Evolutionary conservation across 1,140 invertebrate species (phyloP).

Genomic region (Eubasilissa regina): DNA sequence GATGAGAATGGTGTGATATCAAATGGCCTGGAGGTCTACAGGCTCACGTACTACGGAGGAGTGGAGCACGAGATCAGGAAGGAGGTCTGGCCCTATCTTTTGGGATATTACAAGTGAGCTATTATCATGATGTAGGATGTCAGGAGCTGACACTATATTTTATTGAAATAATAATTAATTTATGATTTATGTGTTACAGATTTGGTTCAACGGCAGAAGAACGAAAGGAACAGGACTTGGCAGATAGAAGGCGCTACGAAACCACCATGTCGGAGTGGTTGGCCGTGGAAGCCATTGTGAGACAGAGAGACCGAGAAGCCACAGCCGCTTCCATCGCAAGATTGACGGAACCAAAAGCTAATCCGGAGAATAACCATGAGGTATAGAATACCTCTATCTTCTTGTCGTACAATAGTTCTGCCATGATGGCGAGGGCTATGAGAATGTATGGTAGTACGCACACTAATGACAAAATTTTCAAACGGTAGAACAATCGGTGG

Average conservation of each 20-base stretch:
- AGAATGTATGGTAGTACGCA: too few relatives aligned
- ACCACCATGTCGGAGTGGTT: constrained; percentile 95
- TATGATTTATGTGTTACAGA: constrained; percentile 59
- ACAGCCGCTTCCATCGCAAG: constrained; percentile 78
- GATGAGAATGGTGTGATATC: constrained; percentile 74
- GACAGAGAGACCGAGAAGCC: constrained; percentile 85
- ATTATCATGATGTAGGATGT: background rate
- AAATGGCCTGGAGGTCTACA: constrained; percentile 83
- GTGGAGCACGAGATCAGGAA: constrained; percentile 84
- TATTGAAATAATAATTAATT: too few relatives aligned
- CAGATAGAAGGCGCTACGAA: constrained; percentile 84
- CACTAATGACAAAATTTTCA: too few relatives aligned
- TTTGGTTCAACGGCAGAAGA: constrained; percentile 84
- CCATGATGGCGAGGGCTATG: too few relatives aligned
- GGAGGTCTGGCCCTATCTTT: constrained; percentile 92
- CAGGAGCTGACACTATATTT: too few relatives aligned
- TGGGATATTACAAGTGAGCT: constrained; percentile 84
- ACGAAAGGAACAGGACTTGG: constrained; percentile 78
- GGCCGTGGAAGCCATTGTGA: constrained; percentile 92
- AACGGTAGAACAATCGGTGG: too few relatives aligned
- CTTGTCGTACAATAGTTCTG: too few relatives aligned
- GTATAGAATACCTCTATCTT: too few relatives aligned
- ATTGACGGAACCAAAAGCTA: constrained; percentile 69
- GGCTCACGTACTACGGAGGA: constrained; percentile 90
- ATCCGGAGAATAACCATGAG: constrained; percentile 54